phyloP scores from a whole-genome alignment of 1,140 invertebrate genomes.

The Rhizoglyphus robini region DNA sequence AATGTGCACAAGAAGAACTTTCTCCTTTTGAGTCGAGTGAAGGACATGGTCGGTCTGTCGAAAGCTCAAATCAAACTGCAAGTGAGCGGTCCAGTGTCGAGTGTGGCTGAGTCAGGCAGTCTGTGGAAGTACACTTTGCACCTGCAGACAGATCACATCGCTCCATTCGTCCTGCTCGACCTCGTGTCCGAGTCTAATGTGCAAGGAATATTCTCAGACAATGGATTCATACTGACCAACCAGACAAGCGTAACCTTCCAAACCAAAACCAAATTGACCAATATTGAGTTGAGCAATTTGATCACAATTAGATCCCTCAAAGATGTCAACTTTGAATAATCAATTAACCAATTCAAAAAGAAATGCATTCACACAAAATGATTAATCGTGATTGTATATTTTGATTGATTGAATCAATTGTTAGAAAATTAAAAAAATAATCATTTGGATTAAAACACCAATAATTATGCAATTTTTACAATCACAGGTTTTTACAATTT shows the following conservation, averaged over 20 bases:
- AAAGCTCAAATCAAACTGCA: not conserved
- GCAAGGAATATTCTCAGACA: slow-evolving; percentile 46
- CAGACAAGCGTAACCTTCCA: not conserved
- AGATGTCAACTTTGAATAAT: too few relatives aligned
- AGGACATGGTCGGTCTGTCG: not conserved
- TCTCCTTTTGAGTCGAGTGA: slow-evolving; percentile 2
- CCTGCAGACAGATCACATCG: slow-evolving; percentile 32
- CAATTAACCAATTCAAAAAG: too few relatives aligned
- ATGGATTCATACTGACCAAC: slow-evolving; percentile 41
- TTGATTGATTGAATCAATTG: too few relatives aligned
- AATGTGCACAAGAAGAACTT: not conserved
- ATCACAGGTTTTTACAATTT: too few relatives aligned
- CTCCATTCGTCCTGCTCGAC: slow-evolving; percentile 52
- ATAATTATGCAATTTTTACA: too few relatives aligned
- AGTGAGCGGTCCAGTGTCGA: not conserved
- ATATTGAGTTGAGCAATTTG: too few relatives aligned
- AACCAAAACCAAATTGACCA: not conserved
- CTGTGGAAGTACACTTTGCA: not conserved
- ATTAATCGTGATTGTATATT: too few relatives aligned
- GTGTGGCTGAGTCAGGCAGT: not conserved
- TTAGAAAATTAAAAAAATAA: too few relatives aligned
- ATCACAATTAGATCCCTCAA: too few relatives aligned
- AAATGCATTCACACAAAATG: too few relatives aligned
- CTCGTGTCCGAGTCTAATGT: slow-evolving; percentile 26
- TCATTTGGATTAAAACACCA: too few relatives aligned